Evolutionary conservation across 2,888 invertebrate genomes (phyloP).

Genomic region (Abrostola triplasia): DNA sequence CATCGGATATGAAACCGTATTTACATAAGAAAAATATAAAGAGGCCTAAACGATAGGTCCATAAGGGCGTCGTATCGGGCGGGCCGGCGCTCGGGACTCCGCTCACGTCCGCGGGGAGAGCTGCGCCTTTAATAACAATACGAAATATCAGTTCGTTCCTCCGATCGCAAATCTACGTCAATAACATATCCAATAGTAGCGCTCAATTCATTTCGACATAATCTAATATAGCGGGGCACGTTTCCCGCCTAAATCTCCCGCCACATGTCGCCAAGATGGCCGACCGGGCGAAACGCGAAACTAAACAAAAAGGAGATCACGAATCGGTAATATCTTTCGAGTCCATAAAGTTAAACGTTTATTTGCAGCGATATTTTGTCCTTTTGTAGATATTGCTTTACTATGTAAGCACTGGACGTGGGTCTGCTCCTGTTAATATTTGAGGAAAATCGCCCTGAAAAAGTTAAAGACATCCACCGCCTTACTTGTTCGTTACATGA

Average conservation of each 20-base stretch:
- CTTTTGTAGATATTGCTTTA: constrained; percentile 86
- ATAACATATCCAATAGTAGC: constrained; percentile 89
- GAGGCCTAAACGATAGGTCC: constrained; percentile 87
- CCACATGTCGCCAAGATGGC: constrained; percentile 89
- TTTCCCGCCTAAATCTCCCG: constrained; percentile 88
- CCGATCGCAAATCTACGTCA: constrained; percentile 88
- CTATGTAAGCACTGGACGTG: constrained; percentile 72
- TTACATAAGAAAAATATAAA: constrained; percentile 89
- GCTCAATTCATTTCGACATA: constrained; percentile 88
- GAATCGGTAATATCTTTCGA: constrained; percentile 88
- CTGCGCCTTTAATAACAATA: constrained; percentile 87
- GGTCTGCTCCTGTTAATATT: constrained; percentile 56
- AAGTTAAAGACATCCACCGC: constrained; percentile 33
- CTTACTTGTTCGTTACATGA: constrained; percentile 36
- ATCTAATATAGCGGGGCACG: constrained; percentile 88
- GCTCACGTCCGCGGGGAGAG: constrained; percentile 81
- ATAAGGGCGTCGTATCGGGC: constrained; percentile 82
- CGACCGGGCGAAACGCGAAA: constrained; percentile 83
- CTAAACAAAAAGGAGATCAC: constrained; percentile 88
- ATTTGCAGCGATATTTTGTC: constrained; percentile 88
- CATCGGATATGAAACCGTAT: constrained; percentile 88
- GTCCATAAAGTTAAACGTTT: constrained; percentile 89
- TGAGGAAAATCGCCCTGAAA: constrained; percentile 50
- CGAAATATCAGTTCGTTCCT: constrained; percentile 89
- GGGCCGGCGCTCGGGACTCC: constrained; percentile 70